Evolutionary conservation across 2,113 vertebrate species (phyloP).

Genomic region (Tauraco erythrolophus): DNA sequence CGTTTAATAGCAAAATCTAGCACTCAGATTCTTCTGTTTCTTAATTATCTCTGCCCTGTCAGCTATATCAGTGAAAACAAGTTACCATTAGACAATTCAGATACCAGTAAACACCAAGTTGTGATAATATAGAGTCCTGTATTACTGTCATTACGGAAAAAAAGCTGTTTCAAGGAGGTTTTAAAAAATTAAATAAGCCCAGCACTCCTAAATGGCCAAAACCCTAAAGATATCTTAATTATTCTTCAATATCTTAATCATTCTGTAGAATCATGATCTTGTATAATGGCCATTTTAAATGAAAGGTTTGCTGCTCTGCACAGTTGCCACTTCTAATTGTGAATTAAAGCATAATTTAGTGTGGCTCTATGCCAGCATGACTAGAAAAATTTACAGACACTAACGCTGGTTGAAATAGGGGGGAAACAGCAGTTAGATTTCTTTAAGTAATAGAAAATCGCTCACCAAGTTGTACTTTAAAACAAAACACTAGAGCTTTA

Average conservation of each 20-base stretch:
- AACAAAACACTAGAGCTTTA: constrained; percentile 45
- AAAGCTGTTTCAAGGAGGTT: neutral
- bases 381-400: constrained; percentile 57
- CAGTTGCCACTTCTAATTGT: constrained; percentile 71
- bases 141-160: constrained; percentile 24
- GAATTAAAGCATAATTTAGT: constrained; percentile 70
- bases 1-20: constrained; percentile 24
- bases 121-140: constrained; percentile 31
- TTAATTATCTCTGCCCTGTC: constrained; percentile 63
- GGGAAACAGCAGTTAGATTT: neutral
- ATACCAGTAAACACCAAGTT: constrained; percentile 47
- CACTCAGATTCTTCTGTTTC: constrained; percentile 35
- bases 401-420: neutral
- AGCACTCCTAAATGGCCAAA: constrained; percentile 34
- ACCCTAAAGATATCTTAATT: constrained; percentile 49
- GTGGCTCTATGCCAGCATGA: constrained; percentile 14
- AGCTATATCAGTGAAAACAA: constrained; percentile 47
- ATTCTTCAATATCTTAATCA: constrained; percentile 69
- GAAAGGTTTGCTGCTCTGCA: constrained; percentile 66
- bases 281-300: constrained; percentile 54
- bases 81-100: constrained; percentile 37
- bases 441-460: constrained; percentile 35
- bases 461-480: constrained; percentile 20
- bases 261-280: constrained; percentile 54
- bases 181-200: constrained; percentile 40